Base-by-base conservation (phyloP, 2,888 invertebrate species). In the Gisinianus flammeolus region DNA sequence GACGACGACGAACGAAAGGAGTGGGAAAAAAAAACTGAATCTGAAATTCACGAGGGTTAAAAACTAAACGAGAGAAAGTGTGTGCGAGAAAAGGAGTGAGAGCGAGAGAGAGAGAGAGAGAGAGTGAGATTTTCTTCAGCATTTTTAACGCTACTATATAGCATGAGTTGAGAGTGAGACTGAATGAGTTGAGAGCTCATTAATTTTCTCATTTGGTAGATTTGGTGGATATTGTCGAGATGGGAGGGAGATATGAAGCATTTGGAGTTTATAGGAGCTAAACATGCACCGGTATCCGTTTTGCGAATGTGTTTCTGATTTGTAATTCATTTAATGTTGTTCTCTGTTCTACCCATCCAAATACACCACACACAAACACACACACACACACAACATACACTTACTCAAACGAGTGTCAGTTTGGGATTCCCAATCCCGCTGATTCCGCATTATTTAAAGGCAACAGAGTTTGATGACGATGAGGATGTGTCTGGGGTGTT, bases 311-410 rank as follows among this genome's bases (percentile, higher is more conserved):
- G 69, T 16, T 44, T 33, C 10, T 44, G 44, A 44, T 44, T 26
- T 69, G 69, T 69, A 69, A 69, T 69, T 69, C 52, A 69, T 69
- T 69, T 69, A 69, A 44, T 69, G 52, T 26, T 69, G n/a, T 28
- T 26, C 44, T 33, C 26, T 24, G n/a, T 19, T 44, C 5, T 44
- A n/a, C 24, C 6, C 4, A 35, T 26, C 24, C 24, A 44, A 6
- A 2, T 44, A n/a, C n/a, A n/a, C n/a, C n/a, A n/a, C n/a, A n/a
- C n/a, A n/a, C n/a, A n/a, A n/a, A n/a, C n/a, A n/a, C 12, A 35
- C 35, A 35, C 35, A 35, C 6, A 8, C 12, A 35, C 35, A 35
- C 35, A 35, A 12, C 35, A 12, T 35, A 12, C 6, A 35, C 35
- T 35, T 35, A 8, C 12, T 12, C 6, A 16, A 19, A 12, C 44